These are phyloP conservation scores for Chelonoidis abingdonii DNA, from an alignment of 2,113 vertebrate genomes.

Conservation along the genomic window DNA sequence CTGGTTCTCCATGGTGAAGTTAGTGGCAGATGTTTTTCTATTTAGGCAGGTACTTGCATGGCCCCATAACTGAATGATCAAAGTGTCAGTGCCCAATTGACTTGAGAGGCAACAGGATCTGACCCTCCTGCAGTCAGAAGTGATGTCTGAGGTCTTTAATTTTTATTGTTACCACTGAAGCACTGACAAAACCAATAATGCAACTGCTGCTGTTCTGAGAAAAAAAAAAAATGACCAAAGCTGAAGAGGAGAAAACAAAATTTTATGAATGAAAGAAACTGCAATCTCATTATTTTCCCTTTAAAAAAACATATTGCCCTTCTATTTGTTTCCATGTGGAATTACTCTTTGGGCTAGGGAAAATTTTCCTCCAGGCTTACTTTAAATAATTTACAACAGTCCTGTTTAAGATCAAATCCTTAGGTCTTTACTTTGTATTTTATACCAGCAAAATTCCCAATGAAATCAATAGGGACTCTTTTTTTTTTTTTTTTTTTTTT, in stretches of 20 bases:
- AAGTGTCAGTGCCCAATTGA: background rate
- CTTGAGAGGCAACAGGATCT: background rate
- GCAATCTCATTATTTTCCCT: conserved; percentile 53
- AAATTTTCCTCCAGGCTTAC: conserved; percentile 40
- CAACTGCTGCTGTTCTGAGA: background rate
- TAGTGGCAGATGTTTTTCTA: background rate
- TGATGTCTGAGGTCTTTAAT: background rate
- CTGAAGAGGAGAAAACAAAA: conserved; percentile 45
- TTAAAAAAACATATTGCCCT: conserved; percentile 23
- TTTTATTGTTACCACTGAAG: conserved; percentile 55
- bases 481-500: conserved; percentile 35
- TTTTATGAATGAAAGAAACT: conserved; percentile 57
- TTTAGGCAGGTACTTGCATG: background rate
- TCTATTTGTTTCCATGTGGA: conserved; percentile 36
- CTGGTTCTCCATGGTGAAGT: background rate
- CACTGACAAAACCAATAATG: conserved; percentile 38
- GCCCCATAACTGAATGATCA: background rate
- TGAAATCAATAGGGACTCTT: background rate
- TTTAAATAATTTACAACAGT: conserved; percentile 52
- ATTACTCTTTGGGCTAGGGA: conserved; percentile 51
- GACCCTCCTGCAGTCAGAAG: background rate
- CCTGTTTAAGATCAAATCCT: conserved; percentile 59
- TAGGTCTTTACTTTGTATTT: conserved; percentile 55
- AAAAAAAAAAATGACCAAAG: conserved; percentile 38
- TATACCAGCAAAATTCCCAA: conserved; percentile 38